Conservation (phyloP, 2,888 invertebrate genomes). For the Noctua pronuba region DNA sequence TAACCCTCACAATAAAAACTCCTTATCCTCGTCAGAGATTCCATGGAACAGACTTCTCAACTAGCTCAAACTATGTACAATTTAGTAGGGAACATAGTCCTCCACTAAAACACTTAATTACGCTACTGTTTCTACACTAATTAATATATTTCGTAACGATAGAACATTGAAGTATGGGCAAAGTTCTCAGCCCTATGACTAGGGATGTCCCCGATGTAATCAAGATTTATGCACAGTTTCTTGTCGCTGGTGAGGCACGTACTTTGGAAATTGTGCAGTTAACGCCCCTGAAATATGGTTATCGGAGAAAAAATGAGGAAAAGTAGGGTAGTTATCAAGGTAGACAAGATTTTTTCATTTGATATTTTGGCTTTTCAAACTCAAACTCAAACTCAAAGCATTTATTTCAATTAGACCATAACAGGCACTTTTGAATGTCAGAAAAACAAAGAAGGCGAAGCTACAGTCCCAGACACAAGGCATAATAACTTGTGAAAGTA, state of each 20-base stretch:
- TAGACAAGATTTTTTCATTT: not conserved
- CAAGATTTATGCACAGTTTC: constrained; percentile 43
- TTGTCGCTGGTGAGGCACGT: constrained; percentile 35
- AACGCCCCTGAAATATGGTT: constrained; percentile 19
- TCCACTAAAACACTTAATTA: constrained; percentile 38
- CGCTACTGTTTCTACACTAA: constrained; percentile 36
- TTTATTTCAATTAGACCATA: too few relatives aligned
- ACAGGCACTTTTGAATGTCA: too few relatives aligned
- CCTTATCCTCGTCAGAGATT: not conserved
- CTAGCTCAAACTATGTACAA: constrained; percentile 15
- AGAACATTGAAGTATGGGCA: constrained; percentile 35
- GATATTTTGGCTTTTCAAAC: not conserved
- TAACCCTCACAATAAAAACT: not conserved
- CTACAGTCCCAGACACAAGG: too few relatives aligned
- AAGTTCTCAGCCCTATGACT: constrained; percentile 34
- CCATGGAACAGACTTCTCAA: constrained; percentile 8
- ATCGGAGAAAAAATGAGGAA: not conserved
- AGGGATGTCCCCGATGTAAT: constrained; percentile 17
- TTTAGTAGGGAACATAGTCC: constrained; percentile 32
- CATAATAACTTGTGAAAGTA: too few relatives aligned
- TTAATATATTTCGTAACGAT: constrained; percentile 49
- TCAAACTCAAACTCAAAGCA: too few relatives aligned
- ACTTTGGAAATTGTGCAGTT: constrained; percentile 36
- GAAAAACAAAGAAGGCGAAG: too few relatives aligned
- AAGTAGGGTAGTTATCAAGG: not conserved